A percentile compares a stretch with the other conserved stretches of the same genome.
Conservation (phyloP, 2,113 vertebrate genomes). For the Notiomystis cincta region DNA sequence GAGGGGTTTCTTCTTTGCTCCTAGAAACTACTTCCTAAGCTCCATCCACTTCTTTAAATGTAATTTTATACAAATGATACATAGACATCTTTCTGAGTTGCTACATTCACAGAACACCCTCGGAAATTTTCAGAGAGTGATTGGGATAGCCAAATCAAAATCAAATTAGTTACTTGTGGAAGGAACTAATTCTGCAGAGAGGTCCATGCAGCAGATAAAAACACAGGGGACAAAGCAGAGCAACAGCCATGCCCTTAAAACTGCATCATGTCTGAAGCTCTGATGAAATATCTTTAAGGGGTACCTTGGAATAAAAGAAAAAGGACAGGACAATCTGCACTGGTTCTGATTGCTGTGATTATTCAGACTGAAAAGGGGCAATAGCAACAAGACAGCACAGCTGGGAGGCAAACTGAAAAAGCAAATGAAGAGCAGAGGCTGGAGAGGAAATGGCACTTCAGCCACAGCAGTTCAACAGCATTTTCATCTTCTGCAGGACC, state of each 20-base stretch:
- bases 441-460: not conserved
- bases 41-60: not conserved
- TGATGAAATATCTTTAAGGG: not conserved
- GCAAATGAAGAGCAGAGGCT: not conserved
- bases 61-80: not conserved
- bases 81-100: fast-evolving
- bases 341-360: not conserved
- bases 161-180: not conserved
- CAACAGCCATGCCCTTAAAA: not conserved
- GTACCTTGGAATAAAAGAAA: not conserved
- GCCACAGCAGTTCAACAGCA: not conserved
- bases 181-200: not conserved
- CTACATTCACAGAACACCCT: not conserved
- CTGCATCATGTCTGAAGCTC: not conserved
- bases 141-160: not conserved
- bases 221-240: not conserved
- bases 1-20: not conserved
- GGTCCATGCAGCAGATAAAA: not conserved
- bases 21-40: not conserved
- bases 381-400: not conserved
- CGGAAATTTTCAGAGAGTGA: not conserved
- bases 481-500: fast-evolving
- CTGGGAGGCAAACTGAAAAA: not conserved
- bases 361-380: not conserved
- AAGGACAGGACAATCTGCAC: not conserved